A percentile compares a stretch with the other conserved stretches of the same genome.
These are phyloP conservation scores for Bubo bubo DNA, from an alignment of 2,113 vertebrate species.

Conservation along the genomic window DNA sequence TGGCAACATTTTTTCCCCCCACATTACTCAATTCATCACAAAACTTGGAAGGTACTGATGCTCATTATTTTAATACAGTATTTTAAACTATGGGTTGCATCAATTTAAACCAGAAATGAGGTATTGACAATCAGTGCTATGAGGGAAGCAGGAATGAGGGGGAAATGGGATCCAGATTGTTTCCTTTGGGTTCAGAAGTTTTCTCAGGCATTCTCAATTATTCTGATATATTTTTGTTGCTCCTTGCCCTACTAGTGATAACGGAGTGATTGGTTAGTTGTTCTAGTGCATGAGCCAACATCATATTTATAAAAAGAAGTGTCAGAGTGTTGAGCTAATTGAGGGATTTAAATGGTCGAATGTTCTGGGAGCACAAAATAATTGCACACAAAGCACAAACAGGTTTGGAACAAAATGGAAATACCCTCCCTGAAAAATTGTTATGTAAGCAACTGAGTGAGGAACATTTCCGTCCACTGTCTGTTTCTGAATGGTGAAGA, in stretches of 20 bases:
- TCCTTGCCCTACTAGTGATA: slow-evolving; percentile 41
- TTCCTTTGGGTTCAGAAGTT: background rate
- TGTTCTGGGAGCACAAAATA: slow-evolving; percentile 32
- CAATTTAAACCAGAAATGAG: background rate
- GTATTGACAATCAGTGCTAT: background rate
- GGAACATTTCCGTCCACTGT: background rate
- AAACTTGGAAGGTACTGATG: background rate
- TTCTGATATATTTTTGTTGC: slow-evolving; percentile 11
- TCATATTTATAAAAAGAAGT: slow-evolving; percentile 17
- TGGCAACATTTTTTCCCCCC: fast-evolving
- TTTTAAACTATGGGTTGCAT: background rate
- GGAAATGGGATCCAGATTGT: slow-evolving; percentile 11
- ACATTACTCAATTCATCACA: background rate
- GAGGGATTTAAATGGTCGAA: background rate
- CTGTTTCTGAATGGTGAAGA: slow-evolving; percentile 3
- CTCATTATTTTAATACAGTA: background rate
- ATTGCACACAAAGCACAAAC: slow-evolving; percentile 10
- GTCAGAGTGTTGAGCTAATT: slow-evolving; percentile 23
- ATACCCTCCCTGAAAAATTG: background rate
- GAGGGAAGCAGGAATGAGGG: background rate
- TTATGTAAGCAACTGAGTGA: slow-evolving; percentile 2
- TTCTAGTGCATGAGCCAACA: background rate
- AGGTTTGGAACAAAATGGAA: background rate
- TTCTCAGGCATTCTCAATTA: slow-evolving; percentile 17
- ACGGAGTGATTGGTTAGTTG: slow-evolving; percentile 10